Evolutionary conservation across 2,113 vertebrate genomes (phyloP).

Genomic region (western clawed frog (Xenopus tropicalis)): UCB_Xtro_10.0 CM004449.2:130080001-130080500

Average conservation of each 20-base stretch:
- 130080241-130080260: conserved; percentile 88
- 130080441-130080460: not conserved
- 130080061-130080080: too few species aligned
- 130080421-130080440: too few species aligned
- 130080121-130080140: not conserved
- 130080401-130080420: conserved; percentile 42
- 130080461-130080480: not conserved
- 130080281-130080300: conserved; percentile 67
- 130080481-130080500: not conserved
- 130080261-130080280: conserved; percentile 65
- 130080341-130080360: conserved; percentile 80
- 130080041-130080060: too few species aligned
- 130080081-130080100: too few species aligned
- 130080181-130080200: not conserved
- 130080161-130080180: too few species aligned
- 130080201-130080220: not conserved
- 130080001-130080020: too few species aligned
- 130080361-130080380: conserved; percentile 78
- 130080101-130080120: too few species aligned
- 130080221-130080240: conserved; percentile 60
- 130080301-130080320: conserved; percentile 71
- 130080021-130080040: too few species aligned
- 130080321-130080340: conserved; percentile 77
- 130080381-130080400: conserved; percentile 67
- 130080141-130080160: not conserved